Base-by-base conservation (phyloP, 2,888 invertebrate genomes). In the Penaeus monodon region DNA sequence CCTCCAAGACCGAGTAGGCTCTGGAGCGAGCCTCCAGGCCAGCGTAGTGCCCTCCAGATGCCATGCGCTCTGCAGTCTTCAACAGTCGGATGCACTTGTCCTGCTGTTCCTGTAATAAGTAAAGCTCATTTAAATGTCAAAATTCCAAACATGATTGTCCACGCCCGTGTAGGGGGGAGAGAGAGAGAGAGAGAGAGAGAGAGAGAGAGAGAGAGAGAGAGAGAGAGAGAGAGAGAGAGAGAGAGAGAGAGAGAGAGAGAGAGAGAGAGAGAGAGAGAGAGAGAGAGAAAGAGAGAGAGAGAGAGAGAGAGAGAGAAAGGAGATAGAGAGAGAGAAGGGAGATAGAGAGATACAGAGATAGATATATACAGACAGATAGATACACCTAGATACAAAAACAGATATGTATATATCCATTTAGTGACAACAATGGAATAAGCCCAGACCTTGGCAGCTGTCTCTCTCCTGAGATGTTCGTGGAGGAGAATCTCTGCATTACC, bases 51-150 rank as follows among this genome's bases (percentile, higher is more conserved):
- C 95, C 95, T 6, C 95, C 94, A 38, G 94, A 94, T 76, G 95
- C 94, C 87, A 96, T 93, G 91, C 95, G 95, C 92, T 96, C 96
- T 27, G 96, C 96, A 68, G 95, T 95, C 91, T 95, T 95, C 38
- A 96, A 95, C 91, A 96, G 95, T 92, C 95, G 95, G 81, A 96
- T 92, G 14, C 96, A 95, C 91, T 94, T 94, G 92, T 96, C 96
- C 92, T 96, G 95, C 88, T 96, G 93, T 88, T 95, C 94, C 93
- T 94, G 91, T 33, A 89, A 88, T 76, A 3, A 6, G 33, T 27
- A 24, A 22, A 22, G 6, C 24, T 27, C 10, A 24, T 22, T 38
- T 79, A 2, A 33, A 22, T 38, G 38, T 33, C 12, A 33, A 79
- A 33, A 70, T 27, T 8, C 14, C 76, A 38, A n/a, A 24, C 12